phyloP scores from a whole-genome alignment of 2,797 vertebrate genomes.

The Iguana delicatissima region DNA sequence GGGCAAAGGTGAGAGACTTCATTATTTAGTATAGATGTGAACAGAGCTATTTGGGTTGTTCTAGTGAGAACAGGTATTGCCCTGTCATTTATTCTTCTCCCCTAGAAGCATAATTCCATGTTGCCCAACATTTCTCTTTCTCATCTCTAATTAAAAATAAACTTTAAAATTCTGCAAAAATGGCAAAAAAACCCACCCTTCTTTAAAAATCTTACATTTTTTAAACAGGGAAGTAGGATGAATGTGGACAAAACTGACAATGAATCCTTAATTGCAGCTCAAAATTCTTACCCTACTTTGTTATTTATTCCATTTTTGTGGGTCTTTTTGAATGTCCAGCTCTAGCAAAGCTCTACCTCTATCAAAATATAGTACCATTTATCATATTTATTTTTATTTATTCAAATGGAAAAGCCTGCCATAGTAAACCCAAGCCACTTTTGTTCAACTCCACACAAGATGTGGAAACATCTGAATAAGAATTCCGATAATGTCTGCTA shows the following conservation, averaged over 20 bases:
- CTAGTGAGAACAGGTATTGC: conserved; percentile 49
- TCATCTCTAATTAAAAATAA: not conserved
- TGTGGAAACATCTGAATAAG: not conserved
- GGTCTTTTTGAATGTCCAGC: not conserved
- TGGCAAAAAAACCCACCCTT: conserved; percentile 20
- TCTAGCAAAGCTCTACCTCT: not conserved
- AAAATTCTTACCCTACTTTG: not conserved
- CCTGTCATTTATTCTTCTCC: not conserved
- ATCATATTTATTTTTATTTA: not conserved
- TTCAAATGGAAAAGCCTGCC: not conserved
- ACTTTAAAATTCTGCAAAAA: conserved; percentile 3
- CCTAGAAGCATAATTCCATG: conserved; percentile 27
- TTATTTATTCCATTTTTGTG: not conserved
- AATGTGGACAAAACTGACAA: conserved; percentile 27
- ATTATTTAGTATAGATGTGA: not conserved
- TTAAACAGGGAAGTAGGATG: conserved; percentile 43
- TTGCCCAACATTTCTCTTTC: conserved; percentile 21
- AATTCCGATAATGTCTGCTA: not conserved
- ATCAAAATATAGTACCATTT: not conserved
- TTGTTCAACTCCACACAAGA: not conserved
- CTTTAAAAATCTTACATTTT: conserved; percentile 43
- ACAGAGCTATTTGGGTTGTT: conserved; percentile 14
- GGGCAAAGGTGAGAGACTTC: not conserved
- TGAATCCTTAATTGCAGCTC: not conserved
- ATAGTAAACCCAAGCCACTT: not conserved